Evolutionary conservation across 2,797 vertebrate species (phyloP), one percentile per base, ranked within the genome.

Genomic region (Hafferia zeledoni): DNA sequence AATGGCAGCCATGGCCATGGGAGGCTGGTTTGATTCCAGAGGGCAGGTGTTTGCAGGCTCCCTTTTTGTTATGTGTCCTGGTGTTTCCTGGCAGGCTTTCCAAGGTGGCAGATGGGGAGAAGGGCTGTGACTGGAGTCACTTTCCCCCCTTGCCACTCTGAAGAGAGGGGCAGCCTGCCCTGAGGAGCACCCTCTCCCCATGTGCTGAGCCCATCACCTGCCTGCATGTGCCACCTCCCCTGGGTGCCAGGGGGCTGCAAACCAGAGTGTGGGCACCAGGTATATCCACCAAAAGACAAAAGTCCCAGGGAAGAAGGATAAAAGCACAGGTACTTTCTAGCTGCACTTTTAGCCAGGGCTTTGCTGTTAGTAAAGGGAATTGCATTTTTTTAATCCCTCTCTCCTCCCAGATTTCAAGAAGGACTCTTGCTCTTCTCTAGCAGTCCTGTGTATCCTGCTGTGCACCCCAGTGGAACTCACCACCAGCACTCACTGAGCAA

Each of bases 61-160:
- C 28, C 27, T 53, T 76, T 69, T 20, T 2, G 15, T 17, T 53
- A 4, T 12, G 30, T 24, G 31, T 60, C n/a, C 37, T 0, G 0
- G 10, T 64, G 56, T 53, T 52, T 49, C 47, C 37, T 67, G 43
- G 43, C 35, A 22, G 28, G 53, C 28, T 83, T 87, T 79, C 63
- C 35, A 31, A 59, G 41, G 50, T 39, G 39, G 67, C 22, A 43
- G 46, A 24, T 10, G 35, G 33, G 37, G 33, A 82, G 39, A 59
- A 68, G 61, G 33, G 35, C 70, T 74, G 68, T 39, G 15, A 37
- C 65, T 56, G 75, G 87, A 46, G 57, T 61, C 4, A 16, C 15
- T 47, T 76, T 57, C 15, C 12, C 49, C n/a, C 25, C 33, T 17
- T 35, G 24, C 43, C 15, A 33, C 43, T 13, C 53, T 50, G 35